A percentile compares a stretch with the other conserved stretches of the same genome.
These are phyloP conservation scores for Nettapus auritus DNA, from an alignment of 2,113 vertebrate species.

Conservation along the genomic window DNA sequence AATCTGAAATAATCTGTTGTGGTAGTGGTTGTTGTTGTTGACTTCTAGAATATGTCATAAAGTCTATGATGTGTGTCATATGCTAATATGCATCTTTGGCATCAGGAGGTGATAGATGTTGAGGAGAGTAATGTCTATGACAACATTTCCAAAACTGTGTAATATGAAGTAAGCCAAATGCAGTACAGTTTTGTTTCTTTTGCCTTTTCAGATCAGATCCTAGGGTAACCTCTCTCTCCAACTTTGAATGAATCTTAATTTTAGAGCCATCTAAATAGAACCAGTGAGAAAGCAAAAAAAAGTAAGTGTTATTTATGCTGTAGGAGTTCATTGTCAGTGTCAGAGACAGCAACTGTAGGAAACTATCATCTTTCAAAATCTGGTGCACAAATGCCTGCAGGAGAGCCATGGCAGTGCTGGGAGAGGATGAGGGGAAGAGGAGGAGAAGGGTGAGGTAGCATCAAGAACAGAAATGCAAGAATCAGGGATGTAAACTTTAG, in stretches of 20 bases:
- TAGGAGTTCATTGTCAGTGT: neutral
- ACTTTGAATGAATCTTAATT: neutral
- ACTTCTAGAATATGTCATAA: neutral
- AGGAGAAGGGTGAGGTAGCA: too few relatives aligned
- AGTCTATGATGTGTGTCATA: neutral
- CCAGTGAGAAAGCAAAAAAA: neutral
- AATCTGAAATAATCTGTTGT: too few relatives aligned
- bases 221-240: neutral
- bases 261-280: neutral
- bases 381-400: neutral
- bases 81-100: neutral
- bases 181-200: neutral
- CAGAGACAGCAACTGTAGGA: neutral
- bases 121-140: fast-evolving
- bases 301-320: neutral
- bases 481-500: too few relatives aligned
- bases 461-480: too few relatives aligned
- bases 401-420: neutral
- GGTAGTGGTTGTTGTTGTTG: neutral
- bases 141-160: neutral
- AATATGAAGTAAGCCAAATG: neutral
- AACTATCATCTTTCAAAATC: neutral
- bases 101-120: neutral
- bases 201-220: neutral
- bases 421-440: too few relatives aligned